These are phyloP conservation scores for Tinea semifulvella DNA, from an alignment of 2,888 invertebrate species.

Conservation along the genomic window DNA sequence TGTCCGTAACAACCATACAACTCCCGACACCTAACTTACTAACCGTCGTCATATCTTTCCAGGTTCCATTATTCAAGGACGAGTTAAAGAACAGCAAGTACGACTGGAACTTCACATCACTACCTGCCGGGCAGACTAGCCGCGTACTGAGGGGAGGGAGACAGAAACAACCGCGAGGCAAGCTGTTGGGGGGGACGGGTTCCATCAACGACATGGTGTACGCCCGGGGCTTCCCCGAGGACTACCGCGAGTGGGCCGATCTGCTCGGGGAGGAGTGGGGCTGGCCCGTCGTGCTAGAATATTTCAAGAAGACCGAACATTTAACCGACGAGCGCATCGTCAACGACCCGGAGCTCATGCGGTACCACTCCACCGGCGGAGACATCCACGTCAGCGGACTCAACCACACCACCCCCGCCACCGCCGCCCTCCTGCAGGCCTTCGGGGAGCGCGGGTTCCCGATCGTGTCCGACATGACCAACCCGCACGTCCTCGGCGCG, in stretches of 20 bases:
- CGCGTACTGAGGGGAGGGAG: constrained; percentile 34
- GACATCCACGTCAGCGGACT: constrained; percentile 58
- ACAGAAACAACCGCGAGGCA: constrained; percentile 46
- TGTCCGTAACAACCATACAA: neutral
- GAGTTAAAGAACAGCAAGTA: constrained; percentile 30
- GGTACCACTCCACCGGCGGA: constrained; percentile 57
- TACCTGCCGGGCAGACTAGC: constrained; percentile 33
- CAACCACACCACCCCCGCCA: constrained; percentile 24
- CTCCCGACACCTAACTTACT: neutral
- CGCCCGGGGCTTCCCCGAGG: constrained; percentile 45
- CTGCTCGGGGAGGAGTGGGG: constrained; percentile 43
- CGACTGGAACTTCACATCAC: constrained; percentile 51
- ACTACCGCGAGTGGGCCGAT: constrained; percentile 48
- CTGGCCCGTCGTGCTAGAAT: constrained; percentile 42
- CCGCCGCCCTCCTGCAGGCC: constrained; percentile 33
- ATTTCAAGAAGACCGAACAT: constrained; percentile 52
- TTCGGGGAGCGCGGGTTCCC: constrained; percentile 39
- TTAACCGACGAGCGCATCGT: constrained; percentile 44
- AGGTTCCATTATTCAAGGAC: constrained; percentile 41
- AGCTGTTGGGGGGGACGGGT: constrained; percentile 49
- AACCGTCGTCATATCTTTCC: constrained; percentile 16
- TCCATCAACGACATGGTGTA: constrained; percentile 52
- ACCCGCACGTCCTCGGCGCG: constrained; percentile 37
- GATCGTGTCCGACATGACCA: constrained; percentile 46
- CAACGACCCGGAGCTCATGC: constrained; percentile 36